Percentiles rank a stretch among this genome's conserved stretches.
phyloP scores from a whole-genome alignment of 2,888 invertebrate genomes.

The Andrena bicolor region DNA sequence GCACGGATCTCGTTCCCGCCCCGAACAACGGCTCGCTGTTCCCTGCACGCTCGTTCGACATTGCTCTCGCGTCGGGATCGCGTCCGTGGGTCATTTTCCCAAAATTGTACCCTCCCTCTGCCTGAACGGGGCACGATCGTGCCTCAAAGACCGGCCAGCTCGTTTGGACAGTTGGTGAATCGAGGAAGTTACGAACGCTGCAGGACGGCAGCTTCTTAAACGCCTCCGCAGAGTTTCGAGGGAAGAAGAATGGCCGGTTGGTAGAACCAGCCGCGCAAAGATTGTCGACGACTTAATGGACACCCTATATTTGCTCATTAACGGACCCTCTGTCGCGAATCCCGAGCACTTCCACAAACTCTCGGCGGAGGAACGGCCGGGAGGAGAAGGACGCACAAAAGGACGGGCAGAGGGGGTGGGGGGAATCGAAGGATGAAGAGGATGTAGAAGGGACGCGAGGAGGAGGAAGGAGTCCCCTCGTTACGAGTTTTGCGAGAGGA shows the following conservation, averaged over 20 bases:
- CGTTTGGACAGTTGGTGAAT: background rate
- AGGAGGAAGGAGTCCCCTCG: slow-evolving; percentile 55
- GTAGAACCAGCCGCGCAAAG: slow-evolving; percentile 42
- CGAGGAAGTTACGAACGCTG: background rate
- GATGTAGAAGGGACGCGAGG: slow-evolving; percentile 50
- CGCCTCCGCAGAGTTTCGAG: slow-evolving; percentile 4
- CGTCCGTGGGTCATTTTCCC: background rate
- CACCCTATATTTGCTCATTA: slow-evolving; percentile 79
- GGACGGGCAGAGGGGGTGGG: slow-evolving; percentile 43
- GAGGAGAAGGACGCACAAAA: slow-evolving; percentile 61
- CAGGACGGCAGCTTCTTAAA: background rate
- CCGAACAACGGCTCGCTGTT: background rate
- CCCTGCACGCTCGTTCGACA: slow-evolving; percentile 5
- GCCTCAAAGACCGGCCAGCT: background rate
- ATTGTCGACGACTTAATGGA: slow-evolving; percentile 74
- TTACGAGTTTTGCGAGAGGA: slow-evolving; percentile 67
- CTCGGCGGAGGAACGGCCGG: slow-evolving; percentile 62
- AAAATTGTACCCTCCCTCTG: background rate
- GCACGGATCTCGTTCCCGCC: slow-evolving; percentile 47
- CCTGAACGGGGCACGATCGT: background rate
- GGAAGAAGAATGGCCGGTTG: slow-evolving; percentile 11
- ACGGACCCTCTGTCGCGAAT: slow-evolving; percentile 79
- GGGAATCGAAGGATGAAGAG: slow-evolving; percentile 65
- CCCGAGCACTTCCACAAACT: slow-evolving; percentile 72
- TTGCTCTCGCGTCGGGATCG: background rate